phyloP scores from a whole-genome alignment of 1,140 invertebrate genomes.

The Sitobion miscanthi region DNA sequence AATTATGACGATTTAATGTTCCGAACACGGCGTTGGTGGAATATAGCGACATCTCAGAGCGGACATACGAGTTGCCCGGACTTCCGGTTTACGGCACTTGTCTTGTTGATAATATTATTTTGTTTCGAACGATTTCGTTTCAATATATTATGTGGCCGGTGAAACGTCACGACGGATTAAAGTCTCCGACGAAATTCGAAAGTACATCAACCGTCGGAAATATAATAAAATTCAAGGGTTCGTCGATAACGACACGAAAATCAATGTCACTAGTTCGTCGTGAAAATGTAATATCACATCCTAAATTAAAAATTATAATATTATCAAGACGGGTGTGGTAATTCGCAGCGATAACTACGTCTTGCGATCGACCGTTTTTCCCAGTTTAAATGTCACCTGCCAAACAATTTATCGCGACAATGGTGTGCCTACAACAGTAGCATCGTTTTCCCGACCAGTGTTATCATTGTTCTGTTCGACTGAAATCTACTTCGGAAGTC shows the following conservation, averaged over 20 bases:
- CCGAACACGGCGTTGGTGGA: background rate
- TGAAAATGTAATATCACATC: too few relatives aligned
- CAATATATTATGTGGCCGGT: background rate
- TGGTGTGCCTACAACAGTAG: too few relatives aligned
- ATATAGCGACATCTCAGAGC: background rate
- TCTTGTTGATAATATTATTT: background rate
- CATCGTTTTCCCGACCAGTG: too few relatives aligned
- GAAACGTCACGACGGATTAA: background rate
- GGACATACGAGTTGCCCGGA: background rate
- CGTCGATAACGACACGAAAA: background rate
- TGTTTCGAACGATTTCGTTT: background rate
- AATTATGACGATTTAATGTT: background rate
- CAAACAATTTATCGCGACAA: too few relatives aligned
- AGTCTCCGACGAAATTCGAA: background rate
- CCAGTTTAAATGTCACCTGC: too few relatives aligned
- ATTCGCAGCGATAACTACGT: too few relatives aligned
- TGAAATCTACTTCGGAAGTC: background rate
- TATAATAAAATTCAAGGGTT: background rate
- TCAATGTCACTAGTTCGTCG: too few relatives aligned
- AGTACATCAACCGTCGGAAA: background rate
- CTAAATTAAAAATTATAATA: too few relatives aligned
- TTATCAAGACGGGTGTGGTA: too few relatives aligned
- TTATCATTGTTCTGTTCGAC: background rate
- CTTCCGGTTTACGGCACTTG: background rate
- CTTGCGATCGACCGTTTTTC: too few relatives aligned